Evolutionary conservation across 2,113 vertebrate species (phyloP).

Genomic region (Atlantisia rogersi): DNA sequence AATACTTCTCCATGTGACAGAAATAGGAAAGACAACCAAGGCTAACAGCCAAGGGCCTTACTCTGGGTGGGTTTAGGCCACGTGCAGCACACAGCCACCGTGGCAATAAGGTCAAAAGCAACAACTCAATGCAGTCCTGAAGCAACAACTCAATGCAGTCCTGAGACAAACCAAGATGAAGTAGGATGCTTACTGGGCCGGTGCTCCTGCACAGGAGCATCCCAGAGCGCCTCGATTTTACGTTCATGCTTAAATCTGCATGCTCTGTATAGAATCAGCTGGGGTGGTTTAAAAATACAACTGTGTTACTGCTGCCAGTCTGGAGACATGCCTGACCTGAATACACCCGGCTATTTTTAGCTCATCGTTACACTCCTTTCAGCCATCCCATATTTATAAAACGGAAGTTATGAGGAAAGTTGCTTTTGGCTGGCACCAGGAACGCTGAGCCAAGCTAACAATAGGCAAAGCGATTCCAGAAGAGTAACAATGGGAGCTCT

Average conservation of each 20-base stretch:
- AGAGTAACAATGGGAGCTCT: background rate
- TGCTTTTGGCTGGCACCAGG: background rate
- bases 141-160: rapidly evolving
- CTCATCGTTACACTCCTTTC: background rate
- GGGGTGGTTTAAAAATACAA: background rate
- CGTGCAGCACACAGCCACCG: background rate
- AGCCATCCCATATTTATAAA: background rate
- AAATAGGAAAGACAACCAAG: background rate
- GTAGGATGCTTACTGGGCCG: rapidly evolving
- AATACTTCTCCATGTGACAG: background rate
- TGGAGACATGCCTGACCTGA: slow-evolving; percentile 44
- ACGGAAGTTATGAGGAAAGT: slow-evolving; percentile 38
- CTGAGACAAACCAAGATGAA: rapidly evolving
- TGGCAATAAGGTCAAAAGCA: background rate
- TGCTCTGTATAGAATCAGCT: background rate
- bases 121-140: rapidly evolving
- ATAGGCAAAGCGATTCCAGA: background rate
- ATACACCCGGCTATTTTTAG: slow-evolving; percentile 8
- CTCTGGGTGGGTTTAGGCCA: background rate
- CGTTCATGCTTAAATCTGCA: rapidly evolving
- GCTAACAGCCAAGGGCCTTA: background rate
- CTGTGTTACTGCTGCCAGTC: background rate
- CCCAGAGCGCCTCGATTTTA: background rate
- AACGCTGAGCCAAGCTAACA: background rate
- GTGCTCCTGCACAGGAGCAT: background rate